Percentiles rank a stretch among this genome's conserved stretches.
phyloP scores from a whole-genome alignment of 53 echinoderm and acorn worm species.

The Holothuria leucospilota region DNA sequence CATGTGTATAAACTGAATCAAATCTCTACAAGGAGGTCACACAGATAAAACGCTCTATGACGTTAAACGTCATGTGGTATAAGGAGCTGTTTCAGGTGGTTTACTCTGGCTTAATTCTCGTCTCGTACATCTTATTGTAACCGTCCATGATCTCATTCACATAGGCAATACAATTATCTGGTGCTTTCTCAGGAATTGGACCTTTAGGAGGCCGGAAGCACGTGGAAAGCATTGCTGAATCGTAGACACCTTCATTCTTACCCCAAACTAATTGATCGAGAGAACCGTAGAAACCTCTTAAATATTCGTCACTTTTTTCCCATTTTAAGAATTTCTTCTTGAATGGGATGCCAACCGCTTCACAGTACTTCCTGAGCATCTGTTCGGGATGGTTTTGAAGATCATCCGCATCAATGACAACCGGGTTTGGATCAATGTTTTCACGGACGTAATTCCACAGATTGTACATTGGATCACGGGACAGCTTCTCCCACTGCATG shows the following conservation, averaged over 20 bases:
- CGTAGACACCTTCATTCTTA: neutral
- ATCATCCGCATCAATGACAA: constrained; percentile 49
- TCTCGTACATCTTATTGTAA: neutral
- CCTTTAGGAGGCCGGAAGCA: neutral
- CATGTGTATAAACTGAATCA: no score
- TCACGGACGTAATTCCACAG: constrained; percentile 31
- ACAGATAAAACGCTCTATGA: no score
- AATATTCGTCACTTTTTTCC: neutral
- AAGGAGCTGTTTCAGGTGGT: no score
- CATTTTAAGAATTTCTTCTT: constrained; percentile 26
- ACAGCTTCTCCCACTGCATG: constrained; percentile 27
- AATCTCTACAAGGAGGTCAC: no score
- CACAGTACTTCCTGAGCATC: constrained; percentile 22
- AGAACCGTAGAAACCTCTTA: no score
- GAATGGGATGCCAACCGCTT: constrained; percentile 21
- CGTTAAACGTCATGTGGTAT: no score
- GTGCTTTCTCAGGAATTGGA: neutral
- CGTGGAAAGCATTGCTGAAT: neutral
- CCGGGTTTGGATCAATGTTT: constrained; percentile 31
- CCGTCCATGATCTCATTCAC: neutral
- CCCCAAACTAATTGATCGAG: neutral
- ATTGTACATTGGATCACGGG: constrained; percentile 28
- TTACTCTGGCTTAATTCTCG: neutral
- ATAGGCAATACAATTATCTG: neutral
- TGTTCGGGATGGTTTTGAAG: constrained; percentile 37